phyloP scores from a whole-genome alignment of 2,113 vertebrate genomes.

The Pedionomus torquatus region DNA sequence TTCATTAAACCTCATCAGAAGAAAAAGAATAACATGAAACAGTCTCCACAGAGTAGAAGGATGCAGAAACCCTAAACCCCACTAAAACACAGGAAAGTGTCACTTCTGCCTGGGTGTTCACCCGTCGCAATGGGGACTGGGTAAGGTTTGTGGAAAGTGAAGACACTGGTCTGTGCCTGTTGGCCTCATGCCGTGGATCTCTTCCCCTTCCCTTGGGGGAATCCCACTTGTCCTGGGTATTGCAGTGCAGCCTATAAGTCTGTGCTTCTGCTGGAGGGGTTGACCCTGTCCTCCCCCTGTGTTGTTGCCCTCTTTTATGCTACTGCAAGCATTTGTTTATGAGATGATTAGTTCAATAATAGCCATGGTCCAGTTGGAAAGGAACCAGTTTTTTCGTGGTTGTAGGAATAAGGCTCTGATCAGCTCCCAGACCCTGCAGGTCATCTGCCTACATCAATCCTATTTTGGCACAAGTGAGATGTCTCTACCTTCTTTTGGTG shows the following conservation, averaged over 20 bases:
- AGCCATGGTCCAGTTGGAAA: not conserved
- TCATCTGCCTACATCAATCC: not conserved
- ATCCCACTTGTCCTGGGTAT: accelerated
- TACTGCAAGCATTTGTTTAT: not conserved
- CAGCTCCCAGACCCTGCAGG: not conserved
- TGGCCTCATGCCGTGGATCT: not conserved
- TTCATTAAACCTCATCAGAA: not conserved
- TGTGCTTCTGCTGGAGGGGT: not conserved
- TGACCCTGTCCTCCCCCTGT: not conserved
- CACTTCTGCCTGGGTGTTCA: not conserved
- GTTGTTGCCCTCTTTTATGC: accelerated
- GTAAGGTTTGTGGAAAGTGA: accelerated
- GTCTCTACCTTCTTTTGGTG: not conserved
- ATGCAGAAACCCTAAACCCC: not conserved
- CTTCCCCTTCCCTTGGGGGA: not conserved
- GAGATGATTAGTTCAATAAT: not conserved
- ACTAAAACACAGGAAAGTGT: not conserved
- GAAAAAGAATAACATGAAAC: not conserved
- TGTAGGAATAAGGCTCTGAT: not conserved
- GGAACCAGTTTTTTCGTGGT: not conserved
- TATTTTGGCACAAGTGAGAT: not conserved
- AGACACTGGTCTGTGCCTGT: accelerated
- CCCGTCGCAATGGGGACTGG: accelerated
- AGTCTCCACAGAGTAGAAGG: not conserved
- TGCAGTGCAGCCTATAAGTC: not conserved